Evolutionary conservation across 2,888 invertebrate species (phyloP).

Genomic region (Zaprionus obscuricornis): DNA sequence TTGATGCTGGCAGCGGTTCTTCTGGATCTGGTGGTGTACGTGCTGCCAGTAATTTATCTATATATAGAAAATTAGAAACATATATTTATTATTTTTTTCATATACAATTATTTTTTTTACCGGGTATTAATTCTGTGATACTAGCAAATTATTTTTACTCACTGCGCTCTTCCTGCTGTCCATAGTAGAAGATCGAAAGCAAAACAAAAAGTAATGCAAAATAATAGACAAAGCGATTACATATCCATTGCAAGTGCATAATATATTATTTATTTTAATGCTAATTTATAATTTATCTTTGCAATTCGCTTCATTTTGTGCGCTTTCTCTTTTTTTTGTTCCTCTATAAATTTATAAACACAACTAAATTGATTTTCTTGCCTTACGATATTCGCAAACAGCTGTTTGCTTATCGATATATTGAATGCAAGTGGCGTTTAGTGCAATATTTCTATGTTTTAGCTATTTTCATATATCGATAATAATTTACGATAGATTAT

Average conservation of each 20-base stretch:
- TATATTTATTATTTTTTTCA: background rate
- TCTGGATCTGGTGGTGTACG: conserved; percentile 87
- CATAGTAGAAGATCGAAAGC: conserved; percentile 29
- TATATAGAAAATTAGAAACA: too few species aligned
- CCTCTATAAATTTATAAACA: too few species aligned
- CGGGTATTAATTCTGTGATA: too few species aligned
- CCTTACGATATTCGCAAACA: background rate
- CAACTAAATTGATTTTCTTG: too few species aligned
- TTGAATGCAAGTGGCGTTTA: too few species aligned
- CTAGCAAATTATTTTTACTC: background rate
- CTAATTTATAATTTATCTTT: conserved; percentile 8
- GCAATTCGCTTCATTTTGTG: conserved; percentile 3
- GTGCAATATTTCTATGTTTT: too few species aligned
- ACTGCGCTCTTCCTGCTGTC: conserved; percentile 15
- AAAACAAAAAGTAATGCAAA: conserved; percentile 19
- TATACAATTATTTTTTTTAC: too few species aligned
- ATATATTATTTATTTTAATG: background rate
- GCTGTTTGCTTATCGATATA: too few species aligned
- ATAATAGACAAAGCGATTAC: conserved; percentile 3
- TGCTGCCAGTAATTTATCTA: too few species aligned
- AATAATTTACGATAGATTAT: too few species aligned
- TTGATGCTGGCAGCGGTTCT: conserved; percentile 86
- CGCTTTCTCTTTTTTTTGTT: background rate
- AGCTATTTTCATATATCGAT: too few species aligned
- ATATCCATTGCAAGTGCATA: conserved; percentile 26